Percentiles rank a stretch among this genome's conserved stretches.
phyloP scores from a whole-genome alignment of 1,140 invertebrate species.

The Drosophila burlai region DNA sequence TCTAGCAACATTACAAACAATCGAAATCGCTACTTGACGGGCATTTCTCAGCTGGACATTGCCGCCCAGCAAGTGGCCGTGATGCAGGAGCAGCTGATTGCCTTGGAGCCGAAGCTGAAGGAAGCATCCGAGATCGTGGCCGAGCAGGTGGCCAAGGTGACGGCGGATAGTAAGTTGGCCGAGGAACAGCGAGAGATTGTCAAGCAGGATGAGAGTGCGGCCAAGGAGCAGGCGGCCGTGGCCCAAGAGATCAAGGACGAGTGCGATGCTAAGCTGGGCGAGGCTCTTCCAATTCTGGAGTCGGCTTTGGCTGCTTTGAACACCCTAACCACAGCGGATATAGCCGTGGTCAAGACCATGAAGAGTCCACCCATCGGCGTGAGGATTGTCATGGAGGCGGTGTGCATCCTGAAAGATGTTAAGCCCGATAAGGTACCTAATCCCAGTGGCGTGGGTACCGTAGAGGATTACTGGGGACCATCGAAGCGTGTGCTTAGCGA shows the following conservation, averaged over 20 bases:
- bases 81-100: constrained; percentile 94
- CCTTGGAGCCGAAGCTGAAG: constrained; percentile 95
- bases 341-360: constrained; percentile 98
- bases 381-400: constrained; percentile 97
- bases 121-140: constrained; percentile 89
- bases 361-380: constrained; percentile 98
- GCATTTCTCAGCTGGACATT: constrained; percentile 94
- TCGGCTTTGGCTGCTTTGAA: constrained; percentile 95
- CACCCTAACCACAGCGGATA: constrained; percentile 96
- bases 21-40: constrained; percentile 93
- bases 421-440: constrained; percentile 86
- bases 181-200: constrained; percentile 86
- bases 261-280: constrained; percentile 96
- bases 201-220: constrained; percentile 88
- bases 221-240: constrained; percentile 90
- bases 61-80: constrained; percentile 93
- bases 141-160: constrained; percentile 89
- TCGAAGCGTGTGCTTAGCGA: constrained; percentile 96
- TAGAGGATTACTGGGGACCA: constrained; percentile 97
- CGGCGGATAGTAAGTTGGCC: constrained; percentile 88
- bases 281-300: constrained; percentile 97
- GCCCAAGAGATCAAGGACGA: constrained; percentile 97
- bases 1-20: constrained; percentile 86
- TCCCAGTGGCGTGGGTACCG: constrained; percentile 90
- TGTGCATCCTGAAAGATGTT: constrained; percentile 95